Evolutionary conservation across 2,888 invertebrate genomes (phyloP), one percentile per base, ranked within the genome.

Genomic region (Anthophora plumipes): DNA sequence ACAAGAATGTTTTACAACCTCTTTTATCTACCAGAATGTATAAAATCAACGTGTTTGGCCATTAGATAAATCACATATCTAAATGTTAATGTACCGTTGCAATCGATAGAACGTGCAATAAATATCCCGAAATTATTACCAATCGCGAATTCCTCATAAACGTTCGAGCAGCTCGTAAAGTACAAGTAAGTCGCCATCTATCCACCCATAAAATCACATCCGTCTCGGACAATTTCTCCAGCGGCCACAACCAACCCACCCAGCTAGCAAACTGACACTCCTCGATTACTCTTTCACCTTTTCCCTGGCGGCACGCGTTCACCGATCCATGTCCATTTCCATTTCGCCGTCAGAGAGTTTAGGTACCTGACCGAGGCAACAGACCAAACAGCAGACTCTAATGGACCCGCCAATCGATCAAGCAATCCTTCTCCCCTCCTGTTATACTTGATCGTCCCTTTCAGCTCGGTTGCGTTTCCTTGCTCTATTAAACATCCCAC

Each of bases 391-490:
- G 25, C 70, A 46, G 11, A 6, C 57, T 31, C 43, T 68, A 64
- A 73, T 74, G 54, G 55, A 55, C 17, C 55, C 63, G 46, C 37
- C 50, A 14, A 80, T 80, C 80, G 69, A 74, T 80, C 80, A 46
- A 74, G 68, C 64, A 60, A 60, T 41, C 11, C n/a, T n/a, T n/a
- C n/a, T n/a, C n/a, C n/a, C n/a, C n/a, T n/a, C n/a, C 69, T 41
- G 20, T 48, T 50, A 48, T 50, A 41, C 57, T 50, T 50, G 57
- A 50, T 63, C 70, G 70, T 69, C 71, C 39, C 50, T 68, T 72
- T 79, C 79, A 55, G 64, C 74, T 66, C 63, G 52, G 48, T 54
- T 61, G 79, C 59, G 43, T 81, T 81, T 67, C 70, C 81, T 80
- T 81, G 76, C 76, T 82, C 80, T 77, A 72, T 81, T 81, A 31